Evolutionary conservation across 2,888 invertebrate species (phyloP).

Genomic region (Morpho achilles): DNA sequence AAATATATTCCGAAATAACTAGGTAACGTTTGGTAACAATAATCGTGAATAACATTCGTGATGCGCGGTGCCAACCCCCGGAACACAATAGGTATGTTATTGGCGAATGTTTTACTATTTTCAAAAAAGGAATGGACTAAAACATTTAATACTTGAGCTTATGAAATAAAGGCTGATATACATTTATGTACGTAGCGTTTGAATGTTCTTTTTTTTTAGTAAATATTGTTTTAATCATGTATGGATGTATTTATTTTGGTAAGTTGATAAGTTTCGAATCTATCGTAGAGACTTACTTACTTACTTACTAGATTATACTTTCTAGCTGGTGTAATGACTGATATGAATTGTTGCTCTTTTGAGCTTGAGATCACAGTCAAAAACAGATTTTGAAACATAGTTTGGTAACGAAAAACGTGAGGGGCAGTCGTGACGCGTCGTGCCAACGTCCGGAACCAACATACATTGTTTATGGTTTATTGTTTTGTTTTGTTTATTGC

Average conservation of each 20-base stretch:
- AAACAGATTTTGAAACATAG: slow-evolving; percentile 2
- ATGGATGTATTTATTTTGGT: too few relatives aligned
- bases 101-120: background rate
- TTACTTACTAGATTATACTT: too few relatives aligned
- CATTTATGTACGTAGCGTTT: too few relatives aligned
- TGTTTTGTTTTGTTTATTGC: background rate
- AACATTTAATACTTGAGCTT: too few relatives aligned
- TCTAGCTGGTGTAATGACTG: too few relatives aligned
- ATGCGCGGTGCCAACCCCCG: slow-evolving; percentile 25
- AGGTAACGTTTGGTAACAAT: slow-evolving; percentile 14
- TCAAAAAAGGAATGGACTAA: background rate
- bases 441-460: slow-evolving; percentile 5
- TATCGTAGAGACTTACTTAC: too few relatives aligned
- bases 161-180: too few relatives aligned
- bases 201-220: too few relatives aligned
- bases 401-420: slow-evolving; percentile 2
- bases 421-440: slow-evolving; percentile 6
- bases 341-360: too few relatives aligned
- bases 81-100: slow-evolving; percentile 19
- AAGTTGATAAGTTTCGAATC: too few relatives aligned
- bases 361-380: background rate
- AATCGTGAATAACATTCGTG: slow-evolving; percentile 20
- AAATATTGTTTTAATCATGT: too few relatives aligned
- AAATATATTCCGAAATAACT: slow-evolving; percentile 9
- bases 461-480: background rate